A percentile compares a stretch with the other conserved stretches of the same genome.
These are phyloP conservation scores for Petrocephalus schoutedeni DNA, from an alignment of 2,797 vertebrate species.

Conservation along the genomic window DNA sequence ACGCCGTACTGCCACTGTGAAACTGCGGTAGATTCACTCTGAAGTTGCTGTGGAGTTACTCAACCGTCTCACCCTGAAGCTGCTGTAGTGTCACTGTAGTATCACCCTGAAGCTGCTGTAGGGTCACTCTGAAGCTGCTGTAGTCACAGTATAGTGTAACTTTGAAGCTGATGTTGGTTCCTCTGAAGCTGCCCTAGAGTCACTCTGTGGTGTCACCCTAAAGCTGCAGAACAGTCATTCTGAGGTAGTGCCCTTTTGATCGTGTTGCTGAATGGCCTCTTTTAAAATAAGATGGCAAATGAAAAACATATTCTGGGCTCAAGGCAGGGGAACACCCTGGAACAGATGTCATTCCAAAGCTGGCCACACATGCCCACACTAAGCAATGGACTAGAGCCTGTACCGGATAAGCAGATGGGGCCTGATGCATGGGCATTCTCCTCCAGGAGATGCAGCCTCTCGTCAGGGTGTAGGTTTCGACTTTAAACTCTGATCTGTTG, in stretches of 20 bases:
- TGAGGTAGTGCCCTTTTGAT: neutral
- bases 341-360: neutral
- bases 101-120: neutral
- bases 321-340: neutral
- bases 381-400: neutral
- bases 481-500: neutral
- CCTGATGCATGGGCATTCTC: neutral
- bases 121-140: neutral
- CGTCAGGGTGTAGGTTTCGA: neutral
- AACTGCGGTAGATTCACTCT: too few species aligned
- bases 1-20: too few species aligned
- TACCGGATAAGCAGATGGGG: neutral
- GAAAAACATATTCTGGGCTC: neutral
- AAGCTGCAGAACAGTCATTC: neutral
- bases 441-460: neutral
- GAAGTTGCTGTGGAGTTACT: too few species aligned
- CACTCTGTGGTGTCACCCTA: too few species aligned
- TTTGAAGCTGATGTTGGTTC: too few species aligned
- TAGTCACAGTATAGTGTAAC: too few species aligned
- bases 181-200: too few species aligned
- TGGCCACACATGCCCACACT: neutral
- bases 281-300: neutral
- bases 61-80: neutral
- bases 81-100: neutral
- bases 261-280: neutral